Evolutionary conservation across 2,888 invertebrate genomes (phyloP).

Genomic region (Andrena praecox): DNA sequence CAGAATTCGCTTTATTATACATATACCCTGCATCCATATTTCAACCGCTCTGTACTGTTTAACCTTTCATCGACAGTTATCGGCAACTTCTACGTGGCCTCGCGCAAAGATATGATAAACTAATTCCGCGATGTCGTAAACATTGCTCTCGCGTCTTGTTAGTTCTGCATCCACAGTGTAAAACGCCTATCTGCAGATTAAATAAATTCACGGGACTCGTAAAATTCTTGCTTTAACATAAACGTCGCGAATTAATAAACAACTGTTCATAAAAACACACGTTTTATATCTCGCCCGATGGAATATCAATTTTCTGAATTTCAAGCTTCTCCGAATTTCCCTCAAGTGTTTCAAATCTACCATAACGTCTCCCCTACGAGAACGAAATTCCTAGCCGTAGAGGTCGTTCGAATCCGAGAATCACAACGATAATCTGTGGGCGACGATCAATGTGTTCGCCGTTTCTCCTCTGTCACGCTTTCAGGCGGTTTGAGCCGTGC

Average conservation of each 20-base stretch:
- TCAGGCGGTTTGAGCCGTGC: slow-evolving; percentile 28
- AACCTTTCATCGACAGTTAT: no score
- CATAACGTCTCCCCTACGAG: neutral
- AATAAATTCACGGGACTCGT: no score
- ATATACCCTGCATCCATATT: no score
- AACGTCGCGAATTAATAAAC: slow-evolving; percentile 3
- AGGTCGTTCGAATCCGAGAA: slow-evolving; percentile 34
- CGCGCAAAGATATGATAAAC: no score
- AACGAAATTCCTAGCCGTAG: slow-evolving; percentile 45
- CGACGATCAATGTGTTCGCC: slow-evolving; percentile 58
- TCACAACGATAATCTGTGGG: slow-evolving; percentile 60
- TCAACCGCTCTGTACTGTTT: no score
- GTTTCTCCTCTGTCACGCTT: slow-evolving; percentile 38
- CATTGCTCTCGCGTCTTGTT: no score
- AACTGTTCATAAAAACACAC: slow-evolving; percentile 66
- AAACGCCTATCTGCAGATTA: no score
- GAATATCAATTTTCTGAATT: slow-evolving; percentile 56
- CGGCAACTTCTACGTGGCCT: neutral
- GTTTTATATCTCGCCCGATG: slow-evolving; percentile 59
- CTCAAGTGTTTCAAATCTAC: no score
- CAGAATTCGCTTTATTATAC: no score
- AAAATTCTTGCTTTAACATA: neutral
- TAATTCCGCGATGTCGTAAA: no score
- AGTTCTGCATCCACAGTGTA: no score
- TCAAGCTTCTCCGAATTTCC: neutral